Evolutionary conservation across 2,888 invertebrate species (phyloP).

Genomic region (Pasiphila rectangulata): DNA sequence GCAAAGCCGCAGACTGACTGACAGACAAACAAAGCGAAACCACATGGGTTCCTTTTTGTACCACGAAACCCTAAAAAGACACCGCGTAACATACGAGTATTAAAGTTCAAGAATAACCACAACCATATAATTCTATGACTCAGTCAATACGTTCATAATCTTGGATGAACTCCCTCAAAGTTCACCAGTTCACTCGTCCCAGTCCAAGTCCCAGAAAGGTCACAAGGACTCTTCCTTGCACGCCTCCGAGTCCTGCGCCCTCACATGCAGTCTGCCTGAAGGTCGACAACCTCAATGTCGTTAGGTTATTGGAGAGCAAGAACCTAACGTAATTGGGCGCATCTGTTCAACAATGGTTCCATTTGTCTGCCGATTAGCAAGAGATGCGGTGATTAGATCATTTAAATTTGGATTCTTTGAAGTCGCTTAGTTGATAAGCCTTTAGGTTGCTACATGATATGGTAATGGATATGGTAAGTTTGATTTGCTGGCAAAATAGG

Average conservation of each 20-base stretch:
- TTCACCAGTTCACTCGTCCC: conserved; percentile 8
- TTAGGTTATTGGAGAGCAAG: conserved; percentile 47
- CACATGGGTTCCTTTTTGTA: too few relatives aligned
- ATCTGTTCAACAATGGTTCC: conserved; percentile 35
- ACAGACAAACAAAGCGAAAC: too few relatives aligned
- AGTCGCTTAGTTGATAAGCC: neutral
- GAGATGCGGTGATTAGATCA: conserved; percentile 19
- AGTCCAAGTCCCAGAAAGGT: conserved; percentile 18
- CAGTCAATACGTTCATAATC: too few relatives aligned
- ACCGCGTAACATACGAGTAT: too few relatives aligned
- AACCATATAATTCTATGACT: too few relatives aligned
- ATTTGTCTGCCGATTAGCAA: conserved; percentile 30
- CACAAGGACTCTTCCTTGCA: conserved; percentile 27
- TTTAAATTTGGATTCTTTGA: conserved; percentile 7
- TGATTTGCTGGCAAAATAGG: too few relatives aligned
- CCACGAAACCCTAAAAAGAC: too few relatives aligned
- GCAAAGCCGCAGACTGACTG: too few relatives aligned
- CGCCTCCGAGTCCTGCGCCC: conserved; percentile 32
- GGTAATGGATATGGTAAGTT: neutral
- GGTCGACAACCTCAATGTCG: conserved; percentile 53
- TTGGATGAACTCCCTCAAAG: too few relatives aligned
- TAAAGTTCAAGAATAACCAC: too few relatives aligned
- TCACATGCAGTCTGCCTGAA: neutral
- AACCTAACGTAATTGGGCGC: conserved; percentile 37
- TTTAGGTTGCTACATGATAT: too few relatives aligned